Percentiles rank a stretch among this genome's conserved stretches.
These are phyloP conservation scores for Theretra japonica DNA, from an alignment of 2,888 invertebrate genomes.

Conservation along the genomic window DNA sequence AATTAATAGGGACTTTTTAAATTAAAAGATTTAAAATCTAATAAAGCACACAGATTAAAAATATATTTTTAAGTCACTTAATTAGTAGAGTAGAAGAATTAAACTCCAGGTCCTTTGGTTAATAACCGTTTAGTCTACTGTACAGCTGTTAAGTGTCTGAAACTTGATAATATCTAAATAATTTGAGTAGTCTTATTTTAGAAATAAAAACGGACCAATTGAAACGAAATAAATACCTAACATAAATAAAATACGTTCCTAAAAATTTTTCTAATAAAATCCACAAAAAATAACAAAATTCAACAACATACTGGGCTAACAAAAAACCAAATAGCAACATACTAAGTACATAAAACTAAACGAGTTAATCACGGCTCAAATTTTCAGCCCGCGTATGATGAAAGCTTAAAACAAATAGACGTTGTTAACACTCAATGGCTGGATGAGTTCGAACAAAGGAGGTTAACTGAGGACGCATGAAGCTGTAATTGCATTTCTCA, in stretches of 20 bases:
- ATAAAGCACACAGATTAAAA: too few species aligned
- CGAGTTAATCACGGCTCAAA: constrained; percentile 19
- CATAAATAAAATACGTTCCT: not conserved
- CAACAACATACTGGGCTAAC: not conserved
- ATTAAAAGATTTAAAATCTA: too few species aligned
- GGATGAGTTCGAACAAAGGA: constrained; percentile 14
- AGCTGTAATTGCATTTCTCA: constrained; percentile 24
- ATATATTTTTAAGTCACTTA: too few species aligned
- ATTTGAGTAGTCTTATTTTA: too few species aligned
- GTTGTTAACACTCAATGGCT: constrained; percentile 7
- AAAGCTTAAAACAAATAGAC: constrained; percentile 19
- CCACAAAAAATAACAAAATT: not conserved
- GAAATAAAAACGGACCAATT: not conserved
- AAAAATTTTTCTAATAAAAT: not conserved
- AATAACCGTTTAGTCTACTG: too few species aligned
- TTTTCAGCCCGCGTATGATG: constrained; percentile 10
- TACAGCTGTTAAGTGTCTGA: too few species aligned
- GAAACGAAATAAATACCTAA: too few species aligned
- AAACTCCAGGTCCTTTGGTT: too few species aligned
- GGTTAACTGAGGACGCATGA: constrained; percentile 3
- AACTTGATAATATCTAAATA: too few species aligned
- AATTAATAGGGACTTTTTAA: too few species aligned
- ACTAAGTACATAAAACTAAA: constrained; percentile 22
- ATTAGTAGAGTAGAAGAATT: too few species aligned
- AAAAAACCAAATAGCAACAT: constrained; percentile 6